Evolutionary conservation across 2,888 invertebrate species (phyloP).

Genomic region (Drosophila flavopinicola): DNA sequence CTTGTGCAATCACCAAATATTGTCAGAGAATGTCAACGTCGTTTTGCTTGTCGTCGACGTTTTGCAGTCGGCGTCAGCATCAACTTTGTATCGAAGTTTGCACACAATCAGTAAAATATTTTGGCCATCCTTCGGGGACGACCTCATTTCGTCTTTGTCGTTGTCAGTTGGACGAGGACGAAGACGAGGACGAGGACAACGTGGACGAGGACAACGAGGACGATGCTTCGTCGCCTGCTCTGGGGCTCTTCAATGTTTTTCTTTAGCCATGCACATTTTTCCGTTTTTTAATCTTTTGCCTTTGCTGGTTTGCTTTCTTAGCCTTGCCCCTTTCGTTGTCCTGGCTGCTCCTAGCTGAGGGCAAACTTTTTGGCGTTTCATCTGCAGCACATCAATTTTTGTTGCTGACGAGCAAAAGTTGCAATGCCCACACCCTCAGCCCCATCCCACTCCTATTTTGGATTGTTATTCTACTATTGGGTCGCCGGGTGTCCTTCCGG

Average conservation of each 20-base stretch:
- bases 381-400: constrained; percentile 82
- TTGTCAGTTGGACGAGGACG: constrained; percentile 52
- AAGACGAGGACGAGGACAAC: background rate
- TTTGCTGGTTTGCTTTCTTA: constrained; percentile 63
- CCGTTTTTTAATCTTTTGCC: constrained; percentile 78
- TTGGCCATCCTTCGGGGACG: constrained; percentile 78
- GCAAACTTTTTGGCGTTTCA: constrained; percentile 81
- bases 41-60: constrained; percentile 28
- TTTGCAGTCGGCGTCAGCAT: constrained; percentile 40
- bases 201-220: constrained; percentile 7
- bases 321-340: constrained; percentile 18
- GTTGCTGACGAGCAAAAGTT: constrained; percentile 81
- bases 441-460: constrained; percentile 10
- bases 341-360: constrained; percentile 55
- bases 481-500: constrained; percentile 61
- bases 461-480: constrained; percentile 75
- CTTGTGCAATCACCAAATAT: constrained; percentile 81
- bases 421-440: constrained; percentile 43
- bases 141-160: constrained; percentile 77
- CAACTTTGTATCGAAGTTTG: constrained; percentile 80
- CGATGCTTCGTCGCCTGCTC: constrained; percentile 56
- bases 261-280: constrained; percentile 69
- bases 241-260: constrained; percentile 68
- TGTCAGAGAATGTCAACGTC: constrained; percentile 71
- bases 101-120: constrained; percentile 80